Evolutionary conservation across 2,113 vertebrate species (phyloP), one percentile per base, ranked within the genome.

Genomic region (Oncorhynchus clarkii): DNA sequence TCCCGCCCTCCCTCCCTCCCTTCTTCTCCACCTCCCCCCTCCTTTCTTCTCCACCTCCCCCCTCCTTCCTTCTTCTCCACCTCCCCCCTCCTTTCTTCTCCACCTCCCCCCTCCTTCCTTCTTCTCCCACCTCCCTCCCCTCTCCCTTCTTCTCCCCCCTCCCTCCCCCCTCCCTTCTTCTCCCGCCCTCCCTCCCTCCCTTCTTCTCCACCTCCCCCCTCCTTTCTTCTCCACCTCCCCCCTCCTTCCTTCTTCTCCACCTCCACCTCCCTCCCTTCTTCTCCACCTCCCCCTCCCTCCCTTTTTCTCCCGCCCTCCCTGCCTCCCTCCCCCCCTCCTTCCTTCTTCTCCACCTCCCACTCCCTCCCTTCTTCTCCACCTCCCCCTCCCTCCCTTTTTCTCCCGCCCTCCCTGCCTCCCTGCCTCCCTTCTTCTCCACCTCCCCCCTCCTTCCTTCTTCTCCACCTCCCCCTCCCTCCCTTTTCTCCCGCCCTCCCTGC

Each of bases 21-120:
- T 29, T 4, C 3, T 5, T 5, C 29, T 31, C 3, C 31, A 0
- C 5, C 0, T 82, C 81, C 82, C 81, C 71, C 0, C 29, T 5
- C 29, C 29, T 5, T 1, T 78, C 82, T 76, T 73, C 79, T 82
- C 81, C 86, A 78, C 84, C 79, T 82, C 80, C 87, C 88, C 85
- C 4, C 80, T 80, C 82, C 80, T 70, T 78, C 81, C 82, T 77
- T 76, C 82, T 77, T 74, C 79, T 82, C 81, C 86, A 77, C 82
- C 79, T 82, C 85, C 72, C 1, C 4, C 29, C 29, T 29, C 29
- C 29, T 4, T 4, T 29, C 29, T 5, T 5, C 29, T 31, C 1
- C 31, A 0, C 1, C 3, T 84, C 81, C 82, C 81, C 4, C 29
- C 4, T 0, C 29, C 29, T 31, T 76, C 82, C 81, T 77, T 76